Evolutionary conservation across 2,113 vertebrate species (phyloP), one percentile per base, ranked within the genome.

Genomic region (Spermophilus dauricus): DNA sequence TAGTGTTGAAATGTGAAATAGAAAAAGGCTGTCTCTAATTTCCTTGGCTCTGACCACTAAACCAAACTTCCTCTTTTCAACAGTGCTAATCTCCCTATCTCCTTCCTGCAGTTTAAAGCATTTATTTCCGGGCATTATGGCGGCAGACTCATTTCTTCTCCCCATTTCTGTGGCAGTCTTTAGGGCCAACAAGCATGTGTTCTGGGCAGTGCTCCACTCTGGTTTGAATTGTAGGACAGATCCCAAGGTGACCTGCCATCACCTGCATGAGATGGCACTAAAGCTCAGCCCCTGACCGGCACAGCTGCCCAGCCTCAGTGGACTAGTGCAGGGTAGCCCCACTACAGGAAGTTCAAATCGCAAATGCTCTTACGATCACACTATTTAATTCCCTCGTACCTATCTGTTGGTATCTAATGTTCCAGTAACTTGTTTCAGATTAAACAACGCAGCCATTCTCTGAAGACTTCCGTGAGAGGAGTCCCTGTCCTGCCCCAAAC

Each of bases 31-130:
- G 75, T 69, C 32, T 58, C 48, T 63, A 13, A 42, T 45, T 78
- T 90, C 91, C 82, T 91, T 13, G 16, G 81, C 77, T 95, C 89
- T 96, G 93, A 94, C 96, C 95, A 34, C 88, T 13, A 89, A 91
- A 18, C 73, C 53, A 56, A 67, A 92, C 76, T 87, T 96, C 86
- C 89, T 93, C 51, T 90, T 94, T 34, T 75, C 84, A 13, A 63
- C 16, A 53, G 30, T 0, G 67, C 34, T 37, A 0, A 5, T n/a
- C 69, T 83, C 28, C 82, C 14, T 75, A 2, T 45, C 45, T 37
- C 10, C n/a, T 96, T 88, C 88, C 91, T 77, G 34, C n/a, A 32
- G 65, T 48, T 92, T 48, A 42, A 76, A 61, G 28, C 37, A 48
- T 32, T 34, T 76, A 17, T 76, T 72, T 39, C 58, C 20, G 7